Conservation (phyloP, 2,113 vertebrate species). For the Pangasianodon gigas region DNA sequence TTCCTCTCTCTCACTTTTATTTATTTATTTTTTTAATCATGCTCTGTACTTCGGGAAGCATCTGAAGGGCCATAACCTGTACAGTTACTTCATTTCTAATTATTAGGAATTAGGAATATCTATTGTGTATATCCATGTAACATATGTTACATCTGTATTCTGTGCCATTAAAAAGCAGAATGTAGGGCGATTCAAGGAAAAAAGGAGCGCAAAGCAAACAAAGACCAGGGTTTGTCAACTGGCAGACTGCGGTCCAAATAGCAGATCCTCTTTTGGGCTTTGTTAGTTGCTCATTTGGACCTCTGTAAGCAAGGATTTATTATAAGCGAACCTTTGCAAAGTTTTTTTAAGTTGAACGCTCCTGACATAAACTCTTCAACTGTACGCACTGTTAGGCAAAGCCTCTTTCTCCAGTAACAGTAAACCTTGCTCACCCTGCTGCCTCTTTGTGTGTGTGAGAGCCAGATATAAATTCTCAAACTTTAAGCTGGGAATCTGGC, state of each 20-base stretch:
- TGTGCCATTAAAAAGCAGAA: not conserved
- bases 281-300: not conserved
- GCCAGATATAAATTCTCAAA: not conserved
- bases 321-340: not conserved
- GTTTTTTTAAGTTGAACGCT: not conserved
- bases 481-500: not conserved
- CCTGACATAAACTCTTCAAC: not conserved
- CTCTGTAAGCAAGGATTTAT: not conserved
- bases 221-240: not conserved
- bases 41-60: not conserved
- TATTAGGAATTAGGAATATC: too few species aligned
- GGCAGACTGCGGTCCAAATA: not conserved
- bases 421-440: not conserved
- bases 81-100: not conserved
- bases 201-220: not conserved
- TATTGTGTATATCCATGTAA: not conserved
- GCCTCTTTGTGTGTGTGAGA: not conserved
- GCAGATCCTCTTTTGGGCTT: not conserved
- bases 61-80: not conserved
- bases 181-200: not conserved
- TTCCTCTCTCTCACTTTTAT: not conserved
- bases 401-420: not conserved
- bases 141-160: not conserved
- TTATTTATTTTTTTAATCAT: not conserved
- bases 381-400: not conserved